phyloP scores from a whole-genome alignment of 2,797 vertebrate genomes.

The Loris lydekkerianus region DNA sequence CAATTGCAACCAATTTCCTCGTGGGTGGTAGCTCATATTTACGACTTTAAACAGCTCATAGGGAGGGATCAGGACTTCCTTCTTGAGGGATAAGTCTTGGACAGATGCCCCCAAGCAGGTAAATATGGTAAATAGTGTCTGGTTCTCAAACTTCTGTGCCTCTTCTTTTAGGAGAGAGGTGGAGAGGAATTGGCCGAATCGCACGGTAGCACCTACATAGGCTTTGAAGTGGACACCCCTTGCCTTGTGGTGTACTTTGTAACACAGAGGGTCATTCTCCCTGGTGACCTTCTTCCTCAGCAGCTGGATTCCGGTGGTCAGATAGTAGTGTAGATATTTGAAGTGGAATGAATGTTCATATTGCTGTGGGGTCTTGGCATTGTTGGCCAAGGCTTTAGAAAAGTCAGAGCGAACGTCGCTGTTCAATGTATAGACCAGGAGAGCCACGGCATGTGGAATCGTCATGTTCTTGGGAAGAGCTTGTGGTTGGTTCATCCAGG shows the following conservation, averaged over 20 bases:
- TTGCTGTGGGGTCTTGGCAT: slow-evolving; percentile 71
- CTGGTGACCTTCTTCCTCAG: slow-evolving; percentile 70
- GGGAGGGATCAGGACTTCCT: slow-evolving; percentile 86
- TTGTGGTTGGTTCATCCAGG: slow-evolving; percentile 53
- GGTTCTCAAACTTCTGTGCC: slow-evolving; percentile 77
- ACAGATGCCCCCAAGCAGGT: slow-evolving; percentile 86
- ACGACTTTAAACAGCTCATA: slow-evolving; percentile 85
- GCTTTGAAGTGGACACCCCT: not conserved
- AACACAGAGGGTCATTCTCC: slow-evolving; percentile 23
- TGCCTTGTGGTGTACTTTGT: slow-evolving; percentile 75
- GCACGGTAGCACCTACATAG: slow-evolving; percentile 60
- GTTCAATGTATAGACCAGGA: slow-evolving; percentile 84
- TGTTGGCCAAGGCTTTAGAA: slow-evolving; percentile 76
- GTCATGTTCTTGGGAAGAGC: slow-evolving; percentile 43
- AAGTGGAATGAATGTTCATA: slow-evolving; percentile 84
- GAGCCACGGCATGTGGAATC: slow-evolving; percentile 37
- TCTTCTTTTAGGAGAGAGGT: slow-evolving; percentile 77
- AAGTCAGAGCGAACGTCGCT: slow-evolving; percentile 74
- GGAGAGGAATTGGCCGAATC: slow-evolving; percentile 87
- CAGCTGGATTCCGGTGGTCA: slow-evolving; percentile 87
- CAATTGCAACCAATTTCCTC: slow-evolving; percentile 75
- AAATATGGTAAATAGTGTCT: slow-evolving; percentile 83
- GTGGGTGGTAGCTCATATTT: slow-evolving; percentile 61
- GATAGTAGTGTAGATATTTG: slow-evolving; percentile 88
- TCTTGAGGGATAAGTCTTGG: slow-evolving; percentile 84